Evolutionary conservation across 2,797 vertebrate genomes (phyloP).

Genomic region (Siniperca obscura): DNA sequence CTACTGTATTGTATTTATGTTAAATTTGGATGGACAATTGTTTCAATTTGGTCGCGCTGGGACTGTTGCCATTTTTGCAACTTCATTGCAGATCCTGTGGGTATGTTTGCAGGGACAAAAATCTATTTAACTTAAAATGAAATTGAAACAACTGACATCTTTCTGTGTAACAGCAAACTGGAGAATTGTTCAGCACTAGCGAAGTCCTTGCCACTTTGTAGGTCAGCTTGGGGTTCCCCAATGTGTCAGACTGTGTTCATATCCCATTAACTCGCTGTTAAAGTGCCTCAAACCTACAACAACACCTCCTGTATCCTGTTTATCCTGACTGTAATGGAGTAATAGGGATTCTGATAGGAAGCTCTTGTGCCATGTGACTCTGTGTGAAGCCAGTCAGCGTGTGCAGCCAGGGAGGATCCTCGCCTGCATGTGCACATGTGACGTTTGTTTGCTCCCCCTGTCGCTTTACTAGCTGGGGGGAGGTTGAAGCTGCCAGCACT

Average conservation of each 20-base stretch:
- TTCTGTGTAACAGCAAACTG: conserved; percentile 19
- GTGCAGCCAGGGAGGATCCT: conserved; percentile 23
- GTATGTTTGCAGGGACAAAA: neutral
- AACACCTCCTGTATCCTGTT: conserved; percentile 15
- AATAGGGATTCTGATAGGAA: conserved; percentile 20
- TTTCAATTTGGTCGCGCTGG: neutral
- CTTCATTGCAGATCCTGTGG: neutral
- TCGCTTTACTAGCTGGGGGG: conserved; percentile 43
- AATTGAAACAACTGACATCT: conserved; percentile 11
- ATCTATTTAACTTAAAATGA: conserved; percentile 29
- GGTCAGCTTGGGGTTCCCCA: conserved; percentile 44
- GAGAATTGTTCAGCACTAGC: conserved; percentile 19
- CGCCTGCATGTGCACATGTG: conserved; percentile 46
- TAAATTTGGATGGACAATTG: neutral
- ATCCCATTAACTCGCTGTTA: conserved; percentile 43
- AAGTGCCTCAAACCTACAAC: conserved; percentile 39
- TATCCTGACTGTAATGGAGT: conserved; percentile 1
- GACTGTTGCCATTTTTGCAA: neutral
- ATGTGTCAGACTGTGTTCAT: conserved; percentile 48
- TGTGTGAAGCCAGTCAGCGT: conserved; percentile 11
- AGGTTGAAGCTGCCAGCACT: conserved; percentile 56
- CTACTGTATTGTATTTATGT: neutral
- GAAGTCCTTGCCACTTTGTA: conserved; percentile 45
- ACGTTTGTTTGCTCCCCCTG: conserved; percentile 48
- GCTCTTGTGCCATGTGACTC: conserved; percentile 36